Evolutionary conservation across 64 coral and sea anemone genomes (phyloP).

Genomic region (Stichodactyla mertensii): DNA sequence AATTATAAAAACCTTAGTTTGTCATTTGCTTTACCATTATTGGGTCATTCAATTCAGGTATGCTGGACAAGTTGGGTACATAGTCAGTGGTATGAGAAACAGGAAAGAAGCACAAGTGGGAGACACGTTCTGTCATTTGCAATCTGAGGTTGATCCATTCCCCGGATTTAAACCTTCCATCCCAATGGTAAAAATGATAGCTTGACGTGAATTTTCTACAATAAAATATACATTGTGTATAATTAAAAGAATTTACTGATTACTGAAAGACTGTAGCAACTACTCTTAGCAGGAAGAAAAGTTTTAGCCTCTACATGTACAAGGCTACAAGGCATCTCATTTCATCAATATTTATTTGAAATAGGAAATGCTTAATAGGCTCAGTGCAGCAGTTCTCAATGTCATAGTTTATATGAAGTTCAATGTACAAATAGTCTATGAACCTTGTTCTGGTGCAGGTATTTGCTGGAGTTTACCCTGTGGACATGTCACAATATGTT

Average conservation of each 20-base stretch:
- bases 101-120: slow-evolving; percentile 93
- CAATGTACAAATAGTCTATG: too few relatives aligned
- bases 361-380: too few relatives aligned
- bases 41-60: slow-evolving; percentile 29
- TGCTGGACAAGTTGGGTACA: slow-evolving; percentile 90
- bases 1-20: too few relatives aligned
- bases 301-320: too few relatives aligned
- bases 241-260: too few relatives aligned
- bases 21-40: too few relatives aligned
- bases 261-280: too few relatives aligned
- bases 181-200: slow-evolving; percentile 57
- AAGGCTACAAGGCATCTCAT: too few relatives aligned
- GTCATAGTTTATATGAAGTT: neutral
- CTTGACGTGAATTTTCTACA: too few relatives aligned
- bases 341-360: too few relatives aligned
- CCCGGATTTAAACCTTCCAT: slow-evolving; percentile 84
- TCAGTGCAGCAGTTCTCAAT: neutral
- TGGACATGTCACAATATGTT: slow-evolving; percentile 88
- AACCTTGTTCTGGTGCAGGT: slow-evolving; percentile 39
- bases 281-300: too few relatives aligned
- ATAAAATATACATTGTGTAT: too few relatives aligned
- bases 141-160: slow-evolving; percentile 52
- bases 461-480: slow-evolving; percentile 92
- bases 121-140: slow-evolving; percentile 79
- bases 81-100: slow-evolving; percentile 89